A percentile compares a stretch with the other conserved stretches of the same genome.
Evolutionary conservation across 2,888 invertebrate genomes (phyloP).

Genomic region (Tillus elongatus): DNA sequence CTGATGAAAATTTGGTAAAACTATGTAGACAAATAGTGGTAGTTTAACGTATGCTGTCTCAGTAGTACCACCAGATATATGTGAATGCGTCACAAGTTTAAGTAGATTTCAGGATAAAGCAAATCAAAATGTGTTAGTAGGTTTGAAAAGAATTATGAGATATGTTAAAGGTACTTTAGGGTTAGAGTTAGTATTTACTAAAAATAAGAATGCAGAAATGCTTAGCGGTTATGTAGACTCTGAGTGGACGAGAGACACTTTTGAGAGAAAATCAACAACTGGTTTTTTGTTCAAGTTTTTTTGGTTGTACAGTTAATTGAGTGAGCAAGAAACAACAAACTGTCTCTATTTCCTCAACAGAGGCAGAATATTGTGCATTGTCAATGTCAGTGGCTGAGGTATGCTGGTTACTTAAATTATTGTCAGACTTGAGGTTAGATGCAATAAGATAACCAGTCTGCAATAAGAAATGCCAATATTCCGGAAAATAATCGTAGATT

Average conservation of each 20-base stretch:
- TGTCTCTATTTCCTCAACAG: too few relatives aligned
- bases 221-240: too few relatives aligned
- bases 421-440: too few relatives aligned
- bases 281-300: background rate
- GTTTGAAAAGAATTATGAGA: slow-evolving; percentile 8
- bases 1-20: slow-evolving; percentile 3
- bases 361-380: too few relatives aligned
- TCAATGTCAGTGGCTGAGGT: slow-evolving; percentile 8
- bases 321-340: too few relatives aligned
- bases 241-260: background rate
- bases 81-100: slow-evolving; percentile 4
- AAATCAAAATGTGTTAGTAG: slow-evolving; percentile 4
- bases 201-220: too few relatives aligned
- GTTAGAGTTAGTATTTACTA: too few relatives aligned
- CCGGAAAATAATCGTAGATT: too few relatives aligned
- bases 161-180: too few relatives aligned
- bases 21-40: slow-evolving; percentile 9
- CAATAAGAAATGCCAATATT: slow-evolving; percentile 7
- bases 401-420: too few relatives aligned
- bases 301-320: too few relatives aligned
- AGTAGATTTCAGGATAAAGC: slow-evolving; percentile 10
- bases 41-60: slow-evolving; percentile 10
- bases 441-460: slow-evolving; percentile 5
- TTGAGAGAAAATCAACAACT: slow-evolving; percentile 1
- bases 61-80: slow-evolving; percentile 9